A percentile compares a stretch with the other conserved stretches of the same genome.
phyloP scores from a whole-genome alignment of 1,140 invertebrate species.

The Sinella curviseta region DNA sequence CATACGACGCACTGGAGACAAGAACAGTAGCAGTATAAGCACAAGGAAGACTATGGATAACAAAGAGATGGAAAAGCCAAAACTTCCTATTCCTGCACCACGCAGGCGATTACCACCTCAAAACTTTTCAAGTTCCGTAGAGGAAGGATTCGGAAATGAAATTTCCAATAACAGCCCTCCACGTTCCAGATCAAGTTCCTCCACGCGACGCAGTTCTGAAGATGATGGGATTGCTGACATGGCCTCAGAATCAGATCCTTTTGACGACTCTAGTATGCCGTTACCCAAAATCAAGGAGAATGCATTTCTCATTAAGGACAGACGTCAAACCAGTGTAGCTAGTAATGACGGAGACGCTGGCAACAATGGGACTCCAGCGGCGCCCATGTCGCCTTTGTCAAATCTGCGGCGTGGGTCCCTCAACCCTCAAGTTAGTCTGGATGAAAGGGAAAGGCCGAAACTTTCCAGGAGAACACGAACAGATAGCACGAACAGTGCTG shows the following conservation, averaged over 20 bases:
- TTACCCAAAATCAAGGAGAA: constrained; percentile 9
- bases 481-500: constrained; percentile 17
- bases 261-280: constrained; percentile 1
- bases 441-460: neutral
- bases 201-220: neutral
- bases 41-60: neutral
- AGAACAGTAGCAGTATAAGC: neutral
- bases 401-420: neutral
- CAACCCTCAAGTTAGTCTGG: neutral
- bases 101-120: neutral
- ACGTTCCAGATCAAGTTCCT: neutral
- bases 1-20: too few relatives aligned
- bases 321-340: neutral
- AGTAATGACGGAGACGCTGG: neutral
- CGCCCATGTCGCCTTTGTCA: neutral
- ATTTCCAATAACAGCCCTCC: neutral
- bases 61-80: neutral
- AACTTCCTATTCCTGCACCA: neutral
- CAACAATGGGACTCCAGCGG: neutral
- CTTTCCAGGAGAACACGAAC: neutral
- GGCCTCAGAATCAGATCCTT: constrained; percentile 2
- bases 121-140: neutral
- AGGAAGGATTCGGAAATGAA: neutral
- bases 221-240: constrained; percentile 17
- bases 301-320: constrained; percentile 7